A percentile compares a stretch with the other conserved stretches of the same genome.
phyloP scores from a whole-genome alignment of 2,888 invertebrate species.

The Argynnis bischoffii region DNA sequence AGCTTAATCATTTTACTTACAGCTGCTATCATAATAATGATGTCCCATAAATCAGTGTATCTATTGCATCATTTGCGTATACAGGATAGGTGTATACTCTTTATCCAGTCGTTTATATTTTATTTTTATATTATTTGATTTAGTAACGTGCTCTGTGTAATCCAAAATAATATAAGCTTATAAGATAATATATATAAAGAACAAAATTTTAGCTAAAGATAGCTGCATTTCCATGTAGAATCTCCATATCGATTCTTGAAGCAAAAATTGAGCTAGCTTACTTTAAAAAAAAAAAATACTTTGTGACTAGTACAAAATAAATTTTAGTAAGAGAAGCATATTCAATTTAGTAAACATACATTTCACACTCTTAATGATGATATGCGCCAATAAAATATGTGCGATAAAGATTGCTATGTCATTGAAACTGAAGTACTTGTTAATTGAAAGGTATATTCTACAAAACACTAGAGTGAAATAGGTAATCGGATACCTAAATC shows the following conservation, averaged over 20 bases:
- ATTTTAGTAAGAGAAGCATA: too few species aligned
- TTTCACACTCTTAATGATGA: neutral
- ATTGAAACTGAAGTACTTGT: conserved; percentile 12
- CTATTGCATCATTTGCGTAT: neutral
- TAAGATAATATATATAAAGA: too few species aligned
- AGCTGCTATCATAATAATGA: conserved; percentile 17
- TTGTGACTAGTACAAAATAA: too few species aligned
- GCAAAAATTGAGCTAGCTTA: too few species aligned
- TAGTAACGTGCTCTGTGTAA: too few species aligned
- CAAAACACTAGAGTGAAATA: conserved; percentile 14
- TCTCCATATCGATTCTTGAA: too few species aligned
- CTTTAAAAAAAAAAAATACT: too few species aligned
- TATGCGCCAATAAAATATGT: conserved; percentile 6
- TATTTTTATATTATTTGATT: too few species aligned
- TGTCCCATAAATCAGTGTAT: conserved; percentile 12
- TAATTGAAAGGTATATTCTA: conserved; percentile 12
- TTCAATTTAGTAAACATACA: neutral
- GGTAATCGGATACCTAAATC: conserved; percentile 11
- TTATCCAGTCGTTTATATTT: too few species aligned
- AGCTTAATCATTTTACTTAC: conserved; percentile 16
- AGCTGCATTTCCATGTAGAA: too few species aligned
- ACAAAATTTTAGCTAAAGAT: too few species aligned
- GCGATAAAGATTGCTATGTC: conserved; percentile 11
- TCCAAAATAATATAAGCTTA: too few species aligned
- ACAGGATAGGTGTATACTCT: neutral